These are phyloP conservation scores for Aphelenchoides bicaudatus DNA, from an alignment of 2,888 invertebrate genomes.

Conservation along the genomic window DNA sequence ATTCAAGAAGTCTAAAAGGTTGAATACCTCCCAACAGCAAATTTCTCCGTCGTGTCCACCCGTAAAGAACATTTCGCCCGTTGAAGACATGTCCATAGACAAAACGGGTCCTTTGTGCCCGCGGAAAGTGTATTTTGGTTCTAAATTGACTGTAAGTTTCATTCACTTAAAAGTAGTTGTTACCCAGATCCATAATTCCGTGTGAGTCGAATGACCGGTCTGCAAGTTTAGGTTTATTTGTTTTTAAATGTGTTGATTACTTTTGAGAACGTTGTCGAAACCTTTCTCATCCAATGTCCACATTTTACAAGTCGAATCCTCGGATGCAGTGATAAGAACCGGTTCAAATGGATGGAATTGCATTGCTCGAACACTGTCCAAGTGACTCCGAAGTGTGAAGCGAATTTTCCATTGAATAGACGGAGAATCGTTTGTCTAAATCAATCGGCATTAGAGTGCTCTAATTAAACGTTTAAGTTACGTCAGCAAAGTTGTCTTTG, in stretches of 20 bases:
- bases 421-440: conserved; percentile 17
- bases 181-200: conserved; percentile 68
- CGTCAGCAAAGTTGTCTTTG: conserved; percentile 34
- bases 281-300: conserved; percentile 72
- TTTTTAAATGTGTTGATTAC: neutral
- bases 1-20: no score
- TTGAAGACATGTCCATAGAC: conserved; percentile 85
- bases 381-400: conserved; percentile 62
- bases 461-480: conserved; percentile 12
- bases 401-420: conserved; percentile 45
- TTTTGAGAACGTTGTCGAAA: neutral
- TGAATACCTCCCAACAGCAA: conserved; percentile 93
- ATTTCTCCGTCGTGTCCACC: conserved; percentile 90
- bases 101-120: conserved; percentile 86
- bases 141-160: no score
- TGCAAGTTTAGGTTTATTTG: neutral
- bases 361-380: conserved; percentile 65
- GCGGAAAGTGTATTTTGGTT: conserved; percentile 96
- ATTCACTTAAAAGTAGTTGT: no score
- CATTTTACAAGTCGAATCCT: conserved; percentile 95
- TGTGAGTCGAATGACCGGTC: conserved; percentile 22
- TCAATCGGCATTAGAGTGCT: neutral
- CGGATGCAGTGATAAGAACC: conserved; percentile 89
- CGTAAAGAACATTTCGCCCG: conserved; percentile 89
- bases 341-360: conserved; percentile 61